Conservation (phyloP, 2,113 vertebrate species). For the Tetrao urogallus region DNA sequence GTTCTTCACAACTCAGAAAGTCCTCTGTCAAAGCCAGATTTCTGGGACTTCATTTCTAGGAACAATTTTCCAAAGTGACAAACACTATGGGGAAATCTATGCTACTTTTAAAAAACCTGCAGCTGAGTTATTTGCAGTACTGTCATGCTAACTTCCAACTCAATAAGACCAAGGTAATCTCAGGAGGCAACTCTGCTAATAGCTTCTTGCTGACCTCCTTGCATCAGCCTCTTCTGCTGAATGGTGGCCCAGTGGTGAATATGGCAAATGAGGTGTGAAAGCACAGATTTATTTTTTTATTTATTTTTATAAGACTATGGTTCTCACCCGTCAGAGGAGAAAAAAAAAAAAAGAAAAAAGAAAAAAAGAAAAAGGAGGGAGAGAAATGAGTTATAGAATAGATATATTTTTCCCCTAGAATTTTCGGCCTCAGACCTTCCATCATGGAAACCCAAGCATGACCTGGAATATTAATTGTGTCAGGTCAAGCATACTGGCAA, state of each 20-base stretch:
- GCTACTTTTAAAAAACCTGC: constrained; percentile 78
- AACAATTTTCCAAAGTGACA: constrained; percentile 84
- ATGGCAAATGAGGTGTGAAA: constrained; percentile 85
- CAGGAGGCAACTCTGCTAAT: constrained; percentile 82
- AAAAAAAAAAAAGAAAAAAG: not conserved
- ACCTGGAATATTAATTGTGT: constrained; percentile 85
- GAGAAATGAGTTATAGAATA: constrained; percentile 77
- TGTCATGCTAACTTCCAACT: constrained; percentile 86
- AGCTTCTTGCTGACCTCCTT: constrained; percentile 83
- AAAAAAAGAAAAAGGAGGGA: not conserved
- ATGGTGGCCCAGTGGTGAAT: constrained; percentile 76
- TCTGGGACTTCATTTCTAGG: constrained; percentile 79
- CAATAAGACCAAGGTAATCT: constrained; percentile 82
- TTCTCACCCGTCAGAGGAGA: constrained; percentile 67
- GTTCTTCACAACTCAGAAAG: constrained; percentile 67
- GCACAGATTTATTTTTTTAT: constrained; percentile 46
- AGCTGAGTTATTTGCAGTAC: constrained; percentile 82
- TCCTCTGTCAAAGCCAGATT: constrained; percentile 68
- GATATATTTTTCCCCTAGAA: constrained; percentile 75
- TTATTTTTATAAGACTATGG: constrained; percentile 68
- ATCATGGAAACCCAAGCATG: constrained; percentile 82
- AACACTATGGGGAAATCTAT: constrained; percentile 86
- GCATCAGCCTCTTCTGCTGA: constrained; percentile 73
- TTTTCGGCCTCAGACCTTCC: constrained; percentile 68
- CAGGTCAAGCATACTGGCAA: constrained; percentile 79